phyloP scores from a whole-genome alignment of 2,888 invertebrate genomes.

The Hyles lineata region DNA sequence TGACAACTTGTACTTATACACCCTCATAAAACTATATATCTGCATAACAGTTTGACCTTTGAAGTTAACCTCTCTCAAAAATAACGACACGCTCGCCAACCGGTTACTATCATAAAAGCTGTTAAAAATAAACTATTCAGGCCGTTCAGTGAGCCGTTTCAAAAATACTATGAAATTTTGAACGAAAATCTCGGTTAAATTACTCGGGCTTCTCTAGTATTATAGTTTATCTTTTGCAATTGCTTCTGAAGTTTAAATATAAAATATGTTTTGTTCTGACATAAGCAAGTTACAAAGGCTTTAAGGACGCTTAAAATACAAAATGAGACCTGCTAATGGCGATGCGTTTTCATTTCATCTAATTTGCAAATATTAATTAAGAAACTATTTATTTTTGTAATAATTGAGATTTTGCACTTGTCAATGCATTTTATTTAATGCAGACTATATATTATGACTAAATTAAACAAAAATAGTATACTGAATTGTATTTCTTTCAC shows the following conservation, averaged over 20 bases:
- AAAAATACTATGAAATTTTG: conserved; percentile 8
- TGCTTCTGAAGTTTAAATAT: background rate
- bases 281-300: too few species aligned
- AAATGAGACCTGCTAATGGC: too few species aligned
- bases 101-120: conserved; percentile 11
- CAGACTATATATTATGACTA: too few species aligned
- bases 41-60: background rate
- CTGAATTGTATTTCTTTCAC: too few species aligned
- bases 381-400: too few species aligned
- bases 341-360: too few species aligned
- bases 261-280: background rate
- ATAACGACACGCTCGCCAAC: background rate
- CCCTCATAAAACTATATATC: background rate
- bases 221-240: background rate
- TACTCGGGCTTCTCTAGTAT: background rate
- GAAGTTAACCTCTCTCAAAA: conserved; percentile 4
- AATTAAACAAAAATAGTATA: too few species aligned
- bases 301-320: too few species aligned
- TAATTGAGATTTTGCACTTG: too few species aligned
- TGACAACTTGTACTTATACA: background rate
- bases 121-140: conserved; percentile 22
- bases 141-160: conserved; percentile 11
- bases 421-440: too few species aligned
- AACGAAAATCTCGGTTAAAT: conserved; percentile 3
- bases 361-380: too few species aligned